Evolutionary conservation across 2,888 invertebrate species (phyloP), one percentile per base, ranked within the genome.

Genomic region (Callimorpha dominula): DNA sequence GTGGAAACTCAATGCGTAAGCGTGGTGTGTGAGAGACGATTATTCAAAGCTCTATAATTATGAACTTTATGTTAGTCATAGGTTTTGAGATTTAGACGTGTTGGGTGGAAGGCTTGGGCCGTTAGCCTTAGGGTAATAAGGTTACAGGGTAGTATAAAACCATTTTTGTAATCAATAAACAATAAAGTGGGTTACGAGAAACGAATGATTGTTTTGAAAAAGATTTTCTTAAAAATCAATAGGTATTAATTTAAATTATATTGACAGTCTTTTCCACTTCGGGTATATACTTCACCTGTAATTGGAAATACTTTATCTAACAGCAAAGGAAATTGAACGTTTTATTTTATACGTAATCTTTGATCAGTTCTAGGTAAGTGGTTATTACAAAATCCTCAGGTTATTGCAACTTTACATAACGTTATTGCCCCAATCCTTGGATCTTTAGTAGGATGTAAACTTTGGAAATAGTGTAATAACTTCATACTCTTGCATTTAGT

Each of bases 361-460:
- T 78, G 72, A 71, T 64, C 64, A 75, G 68, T 65, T 76, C 70
- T 68, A 72, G 73, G 78, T 71, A 72, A 80, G 75, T 69, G 65
- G 76, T 81, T 74, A 60, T 81, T 78, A 76, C 76, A 71, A 79
- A 79, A 81, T 77, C 70, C 71, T 62, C 71, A 1, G 12, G 11
- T 20, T 57, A 20, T 57, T 64, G 63, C 68, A 68, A 68, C 64
- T 66, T 83, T 78, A 79, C 82, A 76, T 76, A 79, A 81, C 31
- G 15, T 66, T 76, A 68, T 57, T 49, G 68, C 46, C 63, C 66
- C 65, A 71, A 65, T n/a, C 49, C 50, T n/a, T 63, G 57, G 50
- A 75, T 66, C 63, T 76, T 65, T 71, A 67, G 69, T n/a, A 74
- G 74, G 71, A 74, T 66, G 66, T 43, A 46, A 69, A 31, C 6